Base-by-base conservation (phyloP, 2,888 invertebrate species). In the Cataglyphis cursor region DNA sequence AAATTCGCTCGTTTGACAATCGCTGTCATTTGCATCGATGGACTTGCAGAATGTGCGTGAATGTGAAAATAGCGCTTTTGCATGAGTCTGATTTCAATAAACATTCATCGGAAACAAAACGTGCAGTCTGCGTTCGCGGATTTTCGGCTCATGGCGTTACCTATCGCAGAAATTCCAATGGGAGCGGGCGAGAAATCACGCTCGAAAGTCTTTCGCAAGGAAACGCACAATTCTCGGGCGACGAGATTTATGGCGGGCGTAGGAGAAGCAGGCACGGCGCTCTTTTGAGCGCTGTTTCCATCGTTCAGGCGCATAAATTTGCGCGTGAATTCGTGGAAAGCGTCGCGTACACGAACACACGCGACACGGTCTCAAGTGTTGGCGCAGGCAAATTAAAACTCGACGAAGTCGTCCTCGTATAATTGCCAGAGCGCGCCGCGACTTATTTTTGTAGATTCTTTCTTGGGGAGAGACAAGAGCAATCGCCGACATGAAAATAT, bases 391-490 rank as follows among this genome's bases (percentile, higher is more conserved):
- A 89, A 89, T 89, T 89, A 89, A 89, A 89, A 89, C 84, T 89
- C 88, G 83, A 82, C 86, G 81, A 83, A 83, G 85, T 89, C 89
- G 85, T 85, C 88, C 88, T 88, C 88, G 82, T 82, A 84, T 89
- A 89, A 89, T 89, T 89, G 89, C 82, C 84, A 84, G 89, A 84
- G 87, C 88, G 87, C 87, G 87, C 80, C 85, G 81, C 85, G 85
- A 88, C 89, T 89, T 89, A 89, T 89, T 89, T 89, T 88, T 84
- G 89, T 89, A 86, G 83, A 84, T 87, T 62, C 89, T 81, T 84
- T 84, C 73, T 72, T 64, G 70, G 48, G 74, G 83, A 48, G 51
- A 87, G 51, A 87, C 85, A 28, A 28, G 28, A 28, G 83, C 72
- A 72, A 81, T 54, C 82, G 78, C 54, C 84, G 82, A 62, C 64